These are phyloP conservation scores for Magallana angulata DNA, from an alignment of 1,140 invertebrate species.

Conservation along the genomic window DNA sequence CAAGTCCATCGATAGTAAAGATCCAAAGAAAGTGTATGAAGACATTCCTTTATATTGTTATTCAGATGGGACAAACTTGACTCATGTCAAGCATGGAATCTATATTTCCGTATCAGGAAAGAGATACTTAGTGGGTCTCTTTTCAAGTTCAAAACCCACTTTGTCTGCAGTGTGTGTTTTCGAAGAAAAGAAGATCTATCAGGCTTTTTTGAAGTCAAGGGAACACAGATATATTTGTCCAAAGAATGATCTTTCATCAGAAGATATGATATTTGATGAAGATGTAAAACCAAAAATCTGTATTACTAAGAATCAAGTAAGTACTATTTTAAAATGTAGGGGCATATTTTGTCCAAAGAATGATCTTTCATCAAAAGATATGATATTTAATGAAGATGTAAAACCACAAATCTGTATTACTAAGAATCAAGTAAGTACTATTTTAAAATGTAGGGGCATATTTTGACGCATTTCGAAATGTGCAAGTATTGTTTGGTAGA, in stretches of 20 bases:
- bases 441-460: too few species aligned
- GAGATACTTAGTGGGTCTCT: neutral
- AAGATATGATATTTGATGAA: neutral
- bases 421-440: too few species aligned
- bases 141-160: neutral
- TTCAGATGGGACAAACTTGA: neutral
- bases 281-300: too few species aligned
- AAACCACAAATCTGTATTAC: too few species aligned
- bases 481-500: too few species aligned
- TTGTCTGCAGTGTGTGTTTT: neutral
- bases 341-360: neutral
- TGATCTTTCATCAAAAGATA: neutral
- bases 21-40: neutral
- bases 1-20: neutral
- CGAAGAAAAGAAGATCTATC: neutral
- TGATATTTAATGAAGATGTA: neutral
- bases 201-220: neutral
- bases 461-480: too few species aligned
- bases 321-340: too few species aligned
- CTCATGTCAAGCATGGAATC: neutral
- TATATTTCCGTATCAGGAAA: neutral
- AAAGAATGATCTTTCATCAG: neutral
- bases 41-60: neutral
- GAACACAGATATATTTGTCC: neutral
- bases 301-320: too few species aligned